Conservation (phyloP, 2,797 vertebrate genomes). For the Sus cebifrons region DNA sequence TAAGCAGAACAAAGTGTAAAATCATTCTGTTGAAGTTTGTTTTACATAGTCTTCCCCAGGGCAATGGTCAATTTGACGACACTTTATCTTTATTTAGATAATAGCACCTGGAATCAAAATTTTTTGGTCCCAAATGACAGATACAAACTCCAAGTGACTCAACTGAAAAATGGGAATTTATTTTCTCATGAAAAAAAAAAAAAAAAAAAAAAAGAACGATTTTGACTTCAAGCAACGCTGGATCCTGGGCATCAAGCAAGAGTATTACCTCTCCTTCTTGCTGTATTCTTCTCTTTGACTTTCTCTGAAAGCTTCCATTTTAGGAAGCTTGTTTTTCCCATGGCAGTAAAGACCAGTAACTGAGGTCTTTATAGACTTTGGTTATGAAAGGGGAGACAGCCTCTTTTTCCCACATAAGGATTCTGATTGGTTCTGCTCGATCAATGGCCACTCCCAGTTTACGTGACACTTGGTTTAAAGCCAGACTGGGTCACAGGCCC, state of each 20-base stretch:
- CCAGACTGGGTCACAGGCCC: background rate
- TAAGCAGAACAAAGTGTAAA: background rate
- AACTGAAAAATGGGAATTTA: background rate
- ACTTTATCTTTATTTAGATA: background rate
- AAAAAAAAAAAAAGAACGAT: background rate
- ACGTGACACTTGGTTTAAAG: background rate
- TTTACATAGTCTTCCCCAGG: background rate
- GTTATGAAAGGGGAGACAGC: background rate
- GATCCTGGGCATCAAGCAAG: background rate
- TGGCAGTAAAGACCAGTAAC: background rate
- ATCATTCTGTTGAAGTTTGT: background rate
- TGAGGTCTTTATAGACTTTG: background rate
- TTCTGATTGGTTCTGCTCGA: background rate
- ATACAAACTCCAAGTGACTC: background rate
- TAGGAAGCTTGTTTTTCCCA: background rate
- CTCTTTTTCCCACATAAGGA: background rate
- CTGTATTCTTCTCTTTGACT: background rate
- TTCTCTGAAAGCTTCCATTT: background rate
- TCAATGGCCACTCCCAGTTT: background rate
- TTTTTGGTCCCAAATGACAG: conserved; percentile 6
- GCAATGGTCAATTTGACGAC: background rate
- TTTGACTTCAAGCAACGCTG: background rate
- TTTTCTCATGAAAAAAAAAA: conserved; percentile 15
- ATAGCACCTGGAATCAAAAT: background rate
- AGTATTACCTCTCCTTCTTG: background rate